Evolutionary conservation across 2,113 vertebrate genomes (phyloP), one percentile per base, ranked within the genome.

Genomic region (Paradisaea rubra): DNA sequence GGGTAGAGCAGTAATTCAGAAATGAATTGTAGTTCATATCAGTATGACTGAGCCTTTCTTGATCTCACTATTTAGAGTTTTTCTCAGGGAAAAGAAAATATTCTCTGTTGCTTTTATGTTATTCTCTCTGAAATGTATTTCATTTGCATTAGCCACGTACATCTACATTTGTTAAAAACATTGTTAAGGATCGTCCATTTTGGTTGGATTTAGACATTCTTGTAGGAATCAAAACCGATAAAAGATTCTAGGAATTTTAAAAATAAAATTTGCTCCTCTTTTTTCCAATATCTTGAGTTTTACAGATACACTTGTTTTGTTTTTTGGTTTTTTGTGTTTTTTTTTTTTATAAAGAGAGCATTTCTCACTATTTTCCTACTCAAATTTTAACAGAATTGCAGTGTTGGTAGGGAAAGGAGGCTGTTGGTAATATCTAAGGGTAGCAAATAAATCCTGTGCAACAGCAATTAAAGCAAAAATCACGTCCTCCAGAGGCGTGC

Each of bases 401-500:
- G 27, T 31, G 15, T 64, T 91, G 68, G 17, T 52, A 50, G 22
- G 37, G 31, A 56, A 70, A 37, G 14, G 44, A 86, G 39, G 53
- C 69, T 11, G 1, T 45, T 83, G 37, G 41, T 74, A 39, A 22
- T 64, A 83, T 83, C 41, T 39, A 70, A 86, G 69, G 41, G 80
- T 41, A 83, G 44, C 60, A 86, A 88, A 95, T 81, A 91, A 93
- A 82, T 94, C 44, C 35, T 49, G 2, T 65, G 54, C 54, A 76
- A n/a, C 42, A 71, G 53, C 76, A 95, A 86, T 95, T 92, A 90
- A 84, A 91, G 41, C 56, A 86, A 65, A 94, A 90, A 74, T 81
- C 52, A 47, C 3, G 0, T 71, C 82, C 90, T 90, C 90, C 49
- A 57, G 82, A 84, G 92, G 57, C 6, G 1, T 70, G 86, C 88